Conservation (phyloP, 2,797 vertebrate species). For the Cygnus olor region DNA sequence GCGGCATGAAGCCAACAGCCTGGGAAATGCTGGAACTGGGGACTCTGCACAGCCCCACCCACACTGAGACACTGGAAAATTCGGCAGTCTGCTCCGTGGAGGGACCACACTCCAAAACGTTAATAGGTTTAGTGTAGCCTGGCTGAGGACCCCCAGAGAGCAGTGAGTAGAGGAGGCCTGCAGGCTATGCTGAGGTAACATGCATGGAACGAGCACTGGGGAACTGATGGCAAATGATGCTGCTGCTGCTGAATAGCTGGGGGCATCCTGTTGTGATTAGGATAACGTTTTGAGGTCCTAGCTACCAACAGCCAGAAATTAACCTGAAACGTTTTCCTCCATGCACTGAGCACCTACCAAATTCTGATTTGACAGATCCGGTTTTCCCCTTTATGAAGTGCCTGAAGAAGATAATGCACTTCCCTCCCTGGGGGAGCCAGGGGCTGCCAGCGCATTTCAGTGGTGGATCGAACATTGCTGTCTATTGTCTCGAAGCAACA, state of each 20-base stretch:
- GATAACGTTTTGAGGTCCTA: neutral
- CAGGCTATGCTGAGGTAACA: neutral
- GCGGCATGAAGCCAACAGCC: neutral
- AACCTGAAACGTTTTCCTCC: neutral
- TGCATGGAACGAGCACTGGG: fast-evolving
- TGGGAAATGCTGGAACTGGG: neutral
- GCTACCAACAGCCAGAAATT: neutral
- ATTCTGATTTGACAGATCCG: neutral
- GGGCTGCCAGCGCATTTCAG: neutral
- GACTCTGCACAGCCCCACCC: neutral
- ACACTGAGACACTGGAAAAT: neutral
- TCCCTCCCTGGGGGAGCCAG: neutral
- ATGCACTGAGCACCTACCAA: neutral
- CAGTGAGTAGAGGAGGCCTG: neutral
- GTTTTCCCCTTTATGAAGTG: neutral
- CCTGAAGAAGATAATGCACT: neutral
- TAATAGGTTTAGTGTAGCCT: too few relatives aligned
- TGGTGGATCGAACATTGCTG: neutral
- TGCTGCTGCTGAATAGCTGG: neutral
- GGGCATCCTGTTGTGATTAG: fast-evolving
- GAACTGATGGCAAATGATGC: fast-evolving
- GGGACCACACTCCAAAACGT: fast-evolving
- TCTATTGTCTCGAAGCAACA: neutral
- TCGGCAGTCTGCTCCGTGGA: neutral
- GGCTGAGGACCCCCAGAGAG: neutral